Evolutionary conservation across 2,797 vertebrate species (phyloP).

Genomic region (Agapornis canus): DNA sequence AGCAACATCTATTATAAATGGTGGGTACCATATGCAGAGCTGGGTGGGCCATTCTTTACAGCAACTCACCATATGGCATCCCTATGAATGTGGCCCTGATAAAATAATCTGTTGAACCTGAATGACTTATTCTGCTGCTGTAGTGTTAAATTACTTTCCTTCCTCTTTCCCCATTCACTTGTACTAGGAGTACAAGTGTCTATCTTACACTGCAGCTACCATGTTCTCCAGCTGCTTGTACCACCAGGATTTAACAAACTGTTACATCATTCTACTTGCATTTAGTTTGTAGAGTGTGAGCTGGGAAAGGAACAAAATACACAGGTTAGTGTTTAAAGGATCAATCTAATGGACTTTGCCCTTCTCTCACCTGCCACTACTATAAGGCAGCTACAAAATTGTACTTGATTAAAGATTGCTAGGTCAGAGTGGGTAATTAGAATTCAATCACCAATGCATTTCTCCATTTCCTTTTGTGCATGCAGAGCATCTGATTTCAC

Average conservation of each 20-base stretch:
- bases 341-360: background rate
- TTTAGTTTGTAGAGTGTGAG: background rate
- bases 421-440: background rate
- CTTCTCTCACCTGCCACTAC: background rate
- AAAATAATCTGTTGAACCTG: conserved; percentile 40
- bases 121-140: conserved; percentile 36
- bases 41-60: conserved; percentile 76
- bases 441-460: background rate
- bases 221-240: background rate
- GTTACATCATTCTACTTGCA: background rate
- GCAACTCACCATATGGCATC: conserved; percentile 84
- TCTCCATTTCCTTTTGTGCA: background rate
- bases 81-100: conserved; percentile 80
- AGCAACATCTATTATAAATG: conserved; percentile 69
- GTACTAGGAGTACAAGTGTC: background rate
- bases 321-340: background rate
- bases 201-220: background rate
- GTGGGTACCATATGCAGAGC: conserved; percentile 76
- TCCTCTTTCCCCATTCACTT: conserved; percentile 2
- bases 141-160: conserved; percentile 81
- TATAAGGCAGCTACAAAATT: background rate
- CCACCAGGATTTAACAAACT: background rate
- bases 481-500: background rate
- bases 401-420: background rate
- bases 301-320: background rate